Percentiles rank a stretch among this genome's conserved stretches.
These are phyloP conservation scores for Brachymystax lenok DNA, from an alignment of 2,797 vertebrate species.

Conservation along the genomic window DNA sequence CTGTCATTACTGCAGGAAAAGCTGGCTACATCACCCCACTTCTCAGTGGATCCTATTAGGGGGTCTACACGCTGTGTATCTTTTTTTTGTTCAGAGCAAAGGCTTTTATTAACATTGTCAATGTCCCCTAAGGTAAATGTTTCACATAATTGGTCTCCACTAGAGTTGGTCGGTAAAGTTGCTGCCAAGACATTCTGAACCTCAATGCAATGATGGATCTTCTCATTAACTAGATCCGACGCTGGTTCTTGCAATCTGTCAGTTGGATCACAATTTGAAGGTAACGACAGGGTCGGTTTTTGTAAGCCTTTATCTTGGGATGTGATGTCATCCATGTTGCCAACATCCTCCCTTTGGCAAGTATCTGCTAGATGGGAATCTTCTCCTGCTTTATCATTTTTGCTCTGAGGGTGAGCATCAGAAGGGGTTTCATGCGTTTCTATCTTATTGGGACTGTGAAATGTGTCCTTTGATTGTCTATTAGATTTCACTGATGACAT, in stretches of 20 bases:
- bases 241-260: slow-evolving; percentile 33
- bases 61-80: slow-evolving; percentile 41
- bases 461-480: slow-evolving; percentile 66
- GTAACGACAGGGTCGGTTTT: slow-evolving; percentile 30
- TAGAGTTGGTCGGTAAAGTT: slow-evolving; percentile 20
- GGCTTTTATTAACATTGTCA: slow-evolving; percentile 49
- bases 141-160: slow-evolving; percentile 38
- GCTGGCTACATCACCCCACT: slow-evolving; percentile 17
- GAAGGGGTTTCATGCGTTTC: slow-evolving; percentile 33
- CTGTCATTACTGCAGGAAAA: slow-evolving; percentile 46
- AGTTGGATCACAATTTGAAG: slow-evolving; percentile 3
- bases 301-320: slow-evolving; percentile 46
- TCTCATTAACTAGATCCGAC: slow-evolving; percentile 47
- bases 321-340: slow-evolving; percentile 28
- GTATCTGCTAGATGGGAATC: slow-evolving; percentile 36
- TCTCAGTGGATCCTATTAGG: not conserved
- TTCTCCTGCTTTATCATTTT: slow-evolving; percentile 45
- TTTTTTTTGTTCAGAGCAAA: slow-evolving; percentile 27
- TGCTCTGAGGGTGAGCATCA: slow-evolving; percentile 46
- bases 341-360: slow-evolving; percentile 33
- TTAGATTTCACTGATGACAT: slow-evolving; percentile 58
- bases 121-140: slow-evolving; percentile 43
- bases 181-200: slow-evolving; percentile 39
- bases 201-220: slow-evolving; percentile 4
- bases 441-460: slow-evolving; percentile 57